Base-by-base conservation (phyloP, 2,113 vertebrate species). In the Rousettus leschenaultii region DNA sequence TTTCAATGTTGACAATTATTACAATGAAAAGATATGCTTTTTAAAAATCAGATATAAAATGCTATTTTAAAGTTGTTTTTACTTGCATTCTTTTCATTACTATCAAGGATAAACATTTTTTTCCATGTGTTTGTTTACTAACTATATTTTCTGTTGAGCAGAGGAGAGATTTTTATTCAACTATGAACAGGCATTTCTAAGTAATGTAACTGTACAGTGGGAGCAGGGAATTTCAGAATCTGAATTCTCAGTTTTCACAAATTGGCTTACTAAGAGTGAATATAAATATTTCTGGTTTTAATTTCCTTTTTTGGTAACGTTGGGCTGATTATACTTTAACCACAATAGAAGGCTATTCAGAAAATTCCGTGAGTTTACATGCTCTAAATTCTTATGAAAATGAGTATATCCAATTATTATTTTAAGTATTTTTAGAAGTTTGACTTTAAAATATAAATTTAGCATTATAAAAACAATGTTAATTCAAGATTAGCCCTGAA, bases 401-500 rank as follows among this genome's bases (percentile, higher is more conserved):
- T 43, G 33, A 59, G 7, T 74, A 24, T 35, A 65, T 80, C 16
- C 38, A 66, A 73, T 89, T 19, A 96, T 83, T 86, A 83, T 55
- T 55, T 61, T 78, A 86, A 86, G 16, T 83, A 88, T 94, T 92
- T 95, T 86, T 79, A 33, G 70, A 93, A 66, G 30, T 71, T 83
- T 77, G 8, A 83, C 6, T 83, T 94, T 83, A 88, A 83, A 88
- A 83, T 85, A 48, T 63, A 35, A 95, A 89, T 33, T 79, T 85
- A 95, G 55, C 48, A 66, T 66, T 80, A n/a, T 21, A 68, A 55
- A 78, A 73, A 73, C 21, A 78, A 89, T 24, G 19, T 71, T 79
- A 77, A 55, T 13, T 53, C 33, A 80, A 89, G 43, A 79, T 80
- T 9, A 86, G 12, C 59, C 13, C n/a, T 63, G 28, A 93, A 86